Conservation (phyloP, 2,888 invertebrate species). For the Drosophila macrospina region DNA sequence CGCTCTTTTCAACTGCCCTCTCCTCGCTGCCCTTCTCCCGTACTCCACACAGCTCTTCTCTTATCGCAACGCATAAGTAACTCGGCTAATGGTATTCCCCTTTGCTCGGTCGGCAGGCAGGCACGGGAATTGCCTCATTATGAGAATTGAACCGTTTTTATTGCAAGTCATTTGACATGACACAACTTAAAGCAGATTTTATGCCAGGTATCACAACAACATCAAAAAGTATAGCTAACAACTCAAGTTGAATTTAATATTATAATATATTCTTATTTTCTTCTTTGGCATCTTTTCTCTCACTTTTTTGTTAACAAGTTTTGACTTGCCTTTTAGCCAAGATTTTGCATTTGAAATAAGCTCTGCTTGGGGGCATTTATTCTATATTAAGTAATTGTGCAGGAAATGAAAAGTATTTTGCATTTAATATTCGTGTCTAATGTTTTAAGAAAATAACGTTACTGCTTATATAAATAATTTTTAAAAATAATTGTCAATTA, state of each 20-base stretch:
- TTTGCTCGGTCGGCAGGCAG: background rate
- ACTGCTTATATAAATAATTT: too few species aligned
- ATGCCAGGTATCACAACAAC: conserved; percentile 5
- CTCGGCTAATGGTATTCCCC: conserved; percentile 23
- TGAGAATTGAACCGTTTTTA: conserved; percentile 40
- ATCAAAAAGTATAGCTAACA: background rate
- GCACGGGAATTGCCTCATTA: conserved; percentile 31
- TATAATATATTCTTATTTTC: conserved; percentile 4
- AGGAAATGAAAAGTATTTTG: background rate
- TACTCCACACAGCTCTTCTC: background rate
- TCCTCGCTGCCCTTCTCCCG: background rate
- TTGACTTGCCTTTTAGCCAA: conserved; percentile 1
- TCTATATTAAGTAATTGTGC: background rate
- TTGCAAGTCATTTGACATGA: conserved; percentile 38
- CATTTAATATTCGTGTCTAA: background rate
- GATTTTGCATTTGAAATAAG: conserved; percentile 11
- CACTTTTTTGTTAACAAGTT: background rate
- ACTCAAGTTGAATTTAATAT: conserved; percentile 17
- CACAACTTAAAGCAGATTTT: conserved; percentile 27
- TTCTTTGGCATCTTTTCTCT: too few species aligned
- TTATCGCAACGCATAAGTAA: conserved; percentile 30
- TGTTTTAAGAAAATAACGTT: background rate
- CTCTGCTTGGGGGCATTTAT: background rate
- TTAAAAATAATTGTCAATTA: too few species aligned
- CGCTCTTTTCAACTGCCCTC: background rate